Evolutionary conservation across 2,797 vertebrate species (phyloP).

Genomic region (Gymnothorax javanicus): DNA sequence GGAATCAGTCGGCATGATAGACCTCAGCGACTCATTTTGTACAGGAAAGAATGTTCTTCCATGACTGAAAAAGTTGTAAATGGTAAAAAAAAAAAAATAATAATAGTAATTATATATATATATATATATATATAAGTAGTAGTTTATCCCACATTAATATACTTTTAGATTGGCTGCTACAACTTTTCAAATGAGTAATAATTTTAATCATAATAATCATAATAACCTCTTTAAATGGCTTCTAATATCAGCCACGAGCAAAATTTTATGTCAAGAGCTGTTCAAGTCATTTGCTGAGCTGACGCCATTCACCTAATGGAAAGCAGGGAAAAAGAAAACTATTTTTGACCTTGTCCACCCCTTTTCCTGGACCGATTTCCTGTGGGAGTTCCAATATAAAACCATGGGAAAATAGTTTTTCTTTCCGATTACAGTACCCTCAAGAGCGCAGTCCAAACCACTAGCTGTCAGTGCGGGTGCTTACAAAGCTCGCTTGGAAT

Average conservation of each 20-base stretch:
- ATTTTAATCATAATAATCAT: not conserved
- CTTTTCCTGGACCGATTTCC: slow-evolving; percentile 74
- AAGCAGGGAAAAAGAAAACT: slow-evolving; percentile 37
- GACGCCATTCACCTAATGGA: not conserved
- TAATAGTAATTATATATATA: too few relatives aligned
- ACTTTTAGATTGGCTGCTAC: not conserved
- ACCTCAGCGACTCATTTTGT: too few relatives aligned
- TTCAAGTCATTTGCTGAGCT: slow-evolving; percentile 1
- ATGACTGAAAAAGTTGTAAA: too few relatives aligned
- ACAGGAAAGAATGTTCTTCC: too few relatives aligned
- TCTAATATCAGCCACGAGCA: not conserved
- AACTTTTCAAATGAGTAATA: not conserved
- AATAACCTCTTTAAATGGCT: not conserved
- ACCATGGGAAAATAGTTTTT: slow-evolving; percentile 74
- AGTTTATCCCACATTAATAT: not conserved
- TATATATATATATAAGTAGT: not conserved
- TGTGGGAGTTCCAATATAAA: slow-evolving; percentile 68
- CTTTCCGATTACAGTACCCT: slow-evolving; percentile 61
- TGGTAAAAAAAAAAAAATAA: too few relatives aligned
- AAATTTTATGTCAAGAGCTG: not conserved
- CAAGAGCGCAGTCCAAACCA: slow-evolving; percentile 42
- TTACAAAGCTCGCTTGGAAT: slow-evolving; percentile 5
- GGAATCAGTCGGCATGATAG: slow-evolving; percentile 47
- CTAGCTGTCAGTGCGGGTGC: not conserved
- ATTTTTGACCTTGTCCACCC: slow-evolving; percentile 63